phyloP scores from a whole-genome alignment of 2,113 vertebrate species.

The Poicephalus gulielmi region DNA sequence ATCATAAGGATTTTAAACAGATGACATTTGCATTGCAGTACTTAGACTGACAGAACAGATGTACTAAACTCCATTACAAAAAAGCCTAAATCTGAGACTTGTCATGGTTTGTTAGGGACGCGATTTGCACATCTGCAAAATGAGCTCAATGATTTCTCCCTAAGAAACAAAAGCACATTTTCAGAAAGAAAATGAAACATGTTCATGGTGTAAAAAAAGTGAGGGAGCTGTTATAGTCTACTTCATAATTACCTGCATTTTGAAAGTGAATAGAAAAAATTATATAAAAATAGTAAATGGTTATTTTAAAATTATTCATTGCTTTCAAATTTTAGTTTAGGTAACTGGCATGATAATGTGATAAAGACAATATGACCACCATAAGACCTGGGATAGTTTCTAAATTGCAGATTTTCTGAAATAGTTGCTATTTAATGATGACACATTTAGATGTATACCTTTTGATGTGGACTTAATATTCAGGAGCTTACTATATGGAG shows the following conservation, averaged over 20 bases:
- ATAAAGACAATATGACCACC: background rate
- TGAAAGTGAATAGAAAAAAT: background rate
- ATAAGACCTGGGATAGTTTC: background rate
- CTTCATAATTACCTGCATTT: background rate
- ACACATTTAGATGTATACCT: background rate
- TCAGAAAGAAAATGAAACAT: background rate
- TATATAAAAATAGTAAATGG: background rate
- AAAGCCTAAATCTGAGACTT: background rate
- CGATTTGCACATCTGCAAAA: background rate
- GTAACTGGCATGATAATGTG: background rate
- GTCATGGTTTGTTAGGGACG: slow-evolving; percentile 27
- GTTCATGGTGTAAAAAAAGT: background rate
- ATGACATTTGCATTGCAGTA: slow-evolving; percentile 29
- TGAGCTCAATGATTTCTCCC: background rate
- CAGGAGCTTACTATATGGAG: background rate
- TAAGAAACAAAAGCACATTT: background rate
- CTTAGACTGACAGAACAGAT: slow-evolving; percentile 51
- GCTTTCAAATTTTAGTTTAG: background rate
- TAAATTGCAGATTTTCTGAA: background rate
- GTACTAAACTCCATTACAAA: background rate
- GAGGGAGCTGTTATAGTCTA: background rate
- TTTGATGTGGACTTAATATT: background rate
- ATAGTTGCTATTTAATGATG: background rate
- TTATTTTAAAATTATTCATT: background rate
- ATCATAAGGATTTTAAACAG: background rate